phyloP scores from a whole-genome alignment of 2,888 invertebrate species.

The Blastobasis adustella region DNA sequence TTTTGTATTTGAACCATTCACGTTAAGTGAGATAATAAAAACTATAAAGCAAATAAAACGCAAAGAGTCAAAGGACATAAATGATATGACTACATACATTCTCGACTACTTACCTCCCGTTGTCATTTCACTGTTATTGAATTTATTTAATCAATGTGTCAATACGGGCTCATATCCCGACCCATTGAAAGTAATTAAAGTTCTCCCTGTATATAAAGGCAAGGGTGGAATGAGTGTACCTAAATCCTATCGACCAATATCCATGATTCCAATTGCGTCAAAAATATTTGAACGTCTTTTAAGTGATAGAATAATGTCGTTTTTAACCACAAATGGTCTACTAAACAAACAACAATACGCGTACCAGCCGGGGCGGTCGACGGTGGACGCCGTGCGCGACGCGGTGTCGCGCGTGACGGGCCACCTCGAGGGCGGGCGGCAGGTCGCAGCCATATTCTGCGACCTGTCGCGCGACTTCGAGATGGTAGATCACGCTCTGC shows the following conservation, averaged over 20 bases:
- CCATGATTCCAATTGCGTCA: neutral
- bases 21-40: neutral
- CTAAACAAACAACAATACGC: too few species aligned
- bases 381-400: slow-evolving; percentile 4
- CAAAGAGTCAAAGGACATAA: slow-evolving; percentile 1
- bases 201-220: slow-evolving; percentile 3
- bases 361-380: slow-evolving; percentile 1
- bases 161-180: neutral
- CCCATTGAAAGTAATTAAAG: neutral
- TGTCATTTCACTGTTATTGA: neutral
- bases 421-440: slow-evolving; percentile 4
- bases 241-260: slow-evolving; percentile 3
- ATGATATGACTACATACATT: slow-evolving; percentile 2
- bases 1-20: neutral
- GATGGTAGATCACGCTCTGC: slow-evolving; percentile 1
- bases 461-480: slow-evolving; percentile 6
- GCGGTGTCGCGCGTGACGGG: neutral
- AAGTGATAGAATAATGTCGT: neutral
- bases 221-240: neutral
- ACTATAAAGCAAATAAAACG: slow-evolving; percentile 1
- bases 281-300: slow-evolving; percentile 1
- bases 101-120: neutral
- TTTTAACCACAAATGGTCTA: neutral
- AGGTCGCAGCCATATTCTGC: slow-evolving; percentile 1
- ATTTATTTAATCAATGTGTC: neutral